Percentiles rank a stretch among this genome's conserved stretches.
phyloP scores from a whole-genome alignment of 2,113 vertebrate genomes.

The Heliornis fulica region DNA sequence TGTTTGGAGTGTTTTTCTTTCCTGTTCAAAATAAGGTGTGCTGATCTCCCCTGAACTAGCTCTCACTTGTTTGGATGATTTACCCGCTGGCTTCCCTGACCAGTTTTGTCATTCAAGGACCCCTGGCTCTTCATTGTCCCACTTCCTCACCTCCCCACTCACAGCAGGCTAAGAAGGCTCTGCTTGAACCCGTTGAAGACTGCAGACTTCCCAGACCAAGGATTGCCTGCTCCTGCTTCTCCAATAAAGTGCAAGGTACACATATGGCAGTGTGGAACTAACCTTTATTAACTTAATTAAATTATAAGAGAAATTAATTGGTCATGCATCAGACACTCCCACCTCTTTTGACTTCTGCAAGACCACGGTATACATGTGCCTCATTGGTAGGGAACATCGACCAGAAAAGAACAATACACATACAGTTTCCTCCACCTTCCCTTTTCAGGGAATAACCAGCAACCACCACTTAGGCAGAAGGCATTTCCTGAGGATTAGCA shows the following conservation, averaged over 20 bases:
- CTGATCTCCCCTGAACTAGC: neutral
- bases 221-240: neutral
- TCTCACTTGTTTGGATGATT: neutral
- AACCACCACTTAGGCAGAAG: conserved; percentile 26
- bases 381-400: neutral
- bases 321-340: neutral
- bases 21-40: neutral
- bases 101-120: neutral
- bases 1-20: neutral
- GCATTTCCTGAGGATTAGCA: conserved; percentile 64
- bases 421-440: neutral
- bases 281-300: neutral
- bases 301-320: neutral
- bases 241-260: neutral
- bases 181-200: neutral
- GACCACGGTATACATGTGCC: neutral
- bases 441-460: conserved; percentile 34
- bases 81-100: neutral
- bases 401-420: neutral
- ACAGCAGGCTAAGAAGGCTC: neutral
- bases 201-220: neutral
- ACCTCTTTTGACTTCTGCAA: neutral
- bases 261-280: neutral
- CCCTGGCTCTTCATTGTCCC: neutral
- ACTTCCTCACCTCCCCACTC: neutral